Base-by-base conservation (phyloP, 2,113 vertebrate species). In the Perccottus glenii region DNA sequence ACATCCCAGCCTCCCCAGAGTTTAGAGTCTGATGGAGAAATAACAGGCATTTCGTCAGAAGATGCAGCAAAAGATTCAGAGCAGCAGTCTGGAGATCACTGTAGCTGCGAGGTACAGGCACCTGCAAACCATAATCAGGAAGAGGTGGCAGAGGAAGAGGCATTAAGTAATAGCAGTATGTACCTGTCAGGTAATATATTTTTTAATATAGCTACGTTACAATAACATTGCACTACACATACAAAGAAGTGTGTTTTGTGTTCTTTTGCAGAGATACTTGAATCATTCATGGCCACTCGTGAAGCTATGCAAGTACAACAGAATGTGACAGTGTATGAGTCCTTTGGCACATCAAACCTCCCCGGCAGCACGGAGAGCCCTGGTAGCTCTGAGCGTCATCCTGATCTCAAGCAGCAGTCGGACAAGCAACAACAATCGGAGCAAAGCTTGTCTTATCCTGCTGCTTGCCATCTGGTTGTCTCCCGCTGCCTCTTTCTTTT, bases 251-350 rank as follows among this genome's bases (percentile, higher is more conserved):
- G 1, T 58, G 15, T 43, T 42, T 43, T 43, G 19, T 43, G 40
- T 70, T 27, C 71, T 49, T 38, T 57, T 66, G 15, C 81, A 94
- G 93, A 94, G 73, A 92, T 94, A 45, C 70, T 94, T 15, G 92
- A 94, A 73, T 93, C 92, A 49, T 93, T 94, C 74, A 89, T 94
- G 85, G 92, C 92, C 59, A 93, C 93, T 0, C 86, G 93, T 4
- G 92, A 94, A 65, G 93, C 92, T 60, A 93, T 93, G 91, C 91
- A 93, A 50, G 85, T 93, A 1, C 93, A 93, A 77, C 92, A 94
- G 84, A 93, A 91, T 4, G 91, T 93, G 82, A 94, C 92, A 0
- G 91, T 94, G 33, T 94, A 94, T 12, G 93, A 94, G 83, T 94
- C 91, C 5, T 93, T 93, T 4, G 92, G 93, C 71, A 93, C 92